Evolutionary conservation across 2,888 invertebrate species (phyloP).

Genomic region (Homarus gammarus): DNA sequence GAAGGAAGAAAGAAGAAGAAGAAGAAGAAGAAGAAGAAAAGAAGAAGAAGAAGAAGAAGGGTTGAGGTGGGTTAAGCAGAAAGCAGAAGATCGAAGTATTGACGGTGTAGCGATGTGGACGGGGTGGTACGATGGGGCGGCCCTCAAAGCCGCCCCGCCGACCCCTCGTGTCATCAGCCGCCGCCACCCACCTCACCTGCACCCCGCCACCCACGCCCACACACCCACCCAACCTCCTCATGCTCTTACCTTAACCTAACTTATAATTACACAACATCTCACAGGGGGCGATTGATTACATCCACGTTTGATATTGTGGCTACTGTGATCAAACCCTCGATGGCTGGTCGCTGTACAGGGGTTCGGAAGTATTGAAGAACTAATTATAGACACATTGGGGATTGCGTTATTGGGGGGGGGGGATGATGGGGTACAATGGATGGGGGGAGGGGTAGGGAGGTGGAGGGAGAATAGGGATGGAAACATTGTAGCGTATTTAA

Average conservation of each 20-base stretch:
- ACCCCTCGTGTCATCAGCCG: constrained; percentile 1
- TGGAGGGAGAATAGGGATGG: background rate
- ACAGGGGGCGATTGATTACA: background rate
- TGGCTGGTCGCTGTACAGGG: background rate
- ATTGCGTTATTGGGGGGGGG: constrained; percentile 7
- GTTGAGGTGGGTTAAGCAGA: background rate
- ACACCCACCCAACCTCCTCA: constrained; percentile 9
- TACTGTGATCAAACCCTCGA: background rate
- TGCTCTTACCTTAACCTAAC: background rate
- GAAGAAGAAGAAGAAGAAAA: background rate
- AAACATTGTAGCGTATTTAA: no score
- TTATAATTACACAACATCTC: background rate
- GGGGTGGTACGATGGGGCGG: constrained; percentile 3
- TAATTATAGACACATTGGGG: constrained; percentile 16
- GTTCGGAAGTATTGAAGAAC: constrained; percentile 18
- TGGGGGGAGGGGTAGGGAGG: background rate
- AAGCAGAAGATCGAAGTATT: constrained; percentile 33
- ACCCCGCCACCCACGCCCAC: constrained; percentile 12
- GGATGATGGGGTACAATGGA: background rate
- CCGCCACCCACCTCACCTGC: constrained; percentile 5
- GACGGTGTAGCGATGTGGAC: constrained; percentile 24
- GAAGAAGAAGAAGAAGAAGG: background rate
- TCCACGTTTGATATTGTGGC: background rate
- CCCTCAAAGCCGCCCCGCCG: constrained; percentile 2
- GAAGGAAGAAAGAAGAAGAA: no score